phyloP scores from a whole-genome alignment of 2,888 invertebrate species.

The Drosophila anomelani region DNA sequence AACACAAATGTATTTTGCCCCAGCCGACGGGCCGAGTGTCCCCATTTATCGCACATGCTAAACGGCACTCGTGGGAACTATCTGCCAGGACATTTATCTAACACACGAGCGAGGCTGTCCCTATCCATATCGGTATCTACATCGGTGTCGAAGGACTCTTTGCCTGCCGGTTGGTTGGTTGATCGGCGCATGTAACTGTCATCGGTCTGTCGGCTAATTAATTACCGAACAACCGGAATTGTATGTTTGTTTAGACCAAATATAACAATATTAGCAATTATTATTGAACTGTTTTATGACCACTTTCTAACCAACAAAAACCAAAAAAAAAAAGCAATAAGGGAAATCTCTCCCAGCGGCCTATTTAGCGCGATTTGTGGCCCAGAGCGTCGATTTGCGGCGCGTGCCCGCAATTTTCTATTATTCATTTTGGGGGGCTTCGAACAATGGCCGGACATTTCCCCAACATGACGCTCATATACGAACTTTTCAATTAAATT shows the following conservation, averaged over 20 bases:
- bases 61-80: slow-evolving; percentile 75
- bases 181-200: slow-evolving; percentile 46
- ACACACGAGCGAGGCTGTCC: slow-evolving; percentile 23
- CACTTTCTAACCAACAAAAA: slow-evolving; percentile 5
- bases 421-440: slow-evolving; percentile 14
- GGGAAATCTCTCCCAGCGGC: slow-evolving; percentile 47
- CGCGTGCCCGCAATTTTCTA: slow-evolving; percentile 44
- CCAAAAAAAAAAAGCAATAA: neutral
- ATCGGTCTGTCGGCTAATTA: slow-evolving; percentile 35
- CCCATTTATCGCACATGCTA: slow-evolving; percentile 78
- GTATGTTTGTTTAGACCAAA: slow-evolving; percentile 23
- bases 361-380: slow-evolving; percentile 58
- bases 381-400: slow-evolving; percentile 57
- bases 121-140: slow-evolving; percentile 14
- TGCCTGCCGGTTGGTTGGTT: slow-evolving; percentile 5
- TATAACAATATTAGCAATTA: slow-evolving; percentile 32
- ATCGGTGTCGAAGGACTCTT: slow-evolving; percentile 34
- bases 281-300: slow-evolving; percentile 55
- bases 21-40: slow-evolving; percentile 23
- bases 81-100: slow-evolving; percentile 48
- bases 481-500: slow-evolving; percentile 76
- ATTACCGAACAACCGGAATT: slow-evolving; percentile 30
- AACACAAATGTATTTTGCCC: slow-evolving; percentile 68
- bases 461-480: slow-evolving; percentile 49
- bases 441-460: slow-evolving; percentile 55